A percentile compares a stretch with the other conserved stretches of the same genome.
Evolutionary conservation across 2,888 invertebrate genomes (phyloP).

Genomic region (Pyrrhia umbra): DNA sequence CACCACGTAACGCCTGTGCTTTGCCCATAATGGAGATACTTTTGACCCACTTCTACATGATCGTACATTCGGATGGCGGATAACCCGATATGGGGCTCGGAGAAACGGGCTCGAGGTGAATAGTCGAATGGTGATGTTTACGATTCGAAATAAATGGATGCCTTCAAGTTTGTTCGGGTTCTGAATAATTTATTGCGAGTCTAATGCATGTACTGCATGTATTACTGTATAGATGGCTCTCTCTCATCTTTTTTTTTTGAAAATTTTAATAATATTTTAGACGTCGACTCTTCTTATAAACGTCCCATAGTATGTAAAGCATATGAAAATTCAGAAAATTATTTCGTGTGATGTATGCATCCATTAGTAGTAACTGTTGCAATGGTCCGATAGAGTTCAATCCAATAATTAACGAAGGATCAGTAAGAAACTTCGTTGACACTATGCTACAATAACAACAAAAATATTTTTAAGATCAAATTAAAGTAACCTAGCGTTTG

Average conservation of each 20-base stretch:
- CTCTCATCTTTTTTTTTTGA: neutral
- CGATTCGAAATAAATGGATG: constrained; percentile 5
- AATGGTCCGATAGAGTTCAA: no score
- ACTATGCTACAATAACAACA: no score
- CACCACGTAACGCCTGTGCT: constrained; percentile 76
- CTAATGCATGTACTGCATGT: neutral
- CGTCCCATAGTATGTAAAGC: no score
- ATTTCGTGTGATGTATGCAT: no score
- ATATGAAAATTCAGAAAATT: no score
- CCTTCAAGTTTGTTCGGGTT: neutral
- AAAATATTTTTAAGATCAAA: no score
- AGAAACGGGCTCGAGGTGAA: constrained; percentile 38
- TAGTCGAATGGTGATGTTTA: constrained; percentile 37
- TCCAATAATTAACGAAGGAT: no score
- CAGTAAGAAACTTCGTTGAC: no score
- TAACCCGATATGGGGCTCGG: constrained; percentile 41
- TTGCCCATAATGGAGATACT: constrained; percentile 80
- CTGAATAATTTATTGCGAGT: neutral
- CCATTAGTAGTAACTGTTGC: no score
- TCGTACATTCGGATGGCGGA: constrained; percentile 63
- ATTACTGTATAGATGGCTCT: neutral
- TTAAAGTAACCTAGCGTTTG: no score
- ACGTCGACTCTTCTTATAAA: no score
- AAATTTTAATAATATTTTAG: no score
- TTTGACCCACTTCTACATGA: constrained; percentile 80